phyloP scores from a whole-genome alignment of 1,140 invertebrate genomes.

The Sipha flava region DNA sequence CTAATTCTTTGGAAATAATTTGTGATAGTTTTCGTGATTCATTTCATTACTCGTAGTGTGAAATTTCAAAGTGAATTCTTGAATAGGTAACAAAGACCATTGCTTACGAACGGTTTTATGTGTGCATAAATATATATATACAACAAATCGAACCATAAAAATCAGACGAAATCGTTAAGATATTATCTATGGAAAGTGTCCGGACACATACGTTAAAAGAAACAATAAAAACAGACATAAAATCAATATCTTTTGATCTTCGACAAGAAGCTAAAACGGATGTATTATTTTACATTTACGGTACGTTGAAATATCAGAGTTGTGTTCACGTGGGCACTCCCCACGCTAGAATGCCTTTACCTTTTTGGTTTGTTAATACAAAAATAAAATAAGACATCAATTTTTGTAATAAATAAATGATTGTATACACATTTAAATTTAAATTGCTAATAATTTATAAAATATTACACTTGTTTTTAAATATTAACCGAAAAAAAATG shows the following conservation, averaged over 20 bases:
- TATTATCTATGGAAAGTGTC: neutral
- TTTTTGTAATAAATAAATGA: constrained; percentile 21
- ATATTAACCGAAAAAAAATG: neutral
- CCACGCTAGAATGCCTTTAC: neutral
- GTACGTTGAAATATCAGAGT: neutral
- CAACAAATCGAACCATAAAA: neutral
- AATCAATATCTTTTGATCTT: constrained; percentile 5
- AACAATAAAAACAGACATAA: constrained; percentile 4
- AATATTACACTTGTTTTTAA: neutral
- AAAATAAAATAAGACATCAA: constrained; percentile 24
- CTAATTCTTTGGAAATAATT: no score
- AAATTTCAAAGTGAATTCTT: no score
- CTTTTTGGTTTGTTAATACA: neutral
- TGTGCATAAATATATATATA: no score
- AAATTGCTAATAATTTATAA: neutral
- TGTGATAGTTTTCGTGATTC: no score
- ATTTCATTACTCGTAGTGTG: no score
- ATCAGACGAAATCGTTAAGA: neutral
- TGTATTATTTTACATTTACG: constrained; percentile 14
- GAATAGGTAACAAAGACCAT: no score
- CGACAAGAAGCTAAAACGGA: constrained; percentile 24
- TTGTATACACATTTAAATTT: neutral
- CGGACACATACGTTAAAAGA: neutral
- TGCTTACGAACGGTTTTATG: no score
- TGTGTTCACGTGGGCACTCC: constrained; percentile 4